Base-by-base conservation (phyloP, 2,113 vertebrate species). In the Ibidorhyncha struthersii region DNA sequence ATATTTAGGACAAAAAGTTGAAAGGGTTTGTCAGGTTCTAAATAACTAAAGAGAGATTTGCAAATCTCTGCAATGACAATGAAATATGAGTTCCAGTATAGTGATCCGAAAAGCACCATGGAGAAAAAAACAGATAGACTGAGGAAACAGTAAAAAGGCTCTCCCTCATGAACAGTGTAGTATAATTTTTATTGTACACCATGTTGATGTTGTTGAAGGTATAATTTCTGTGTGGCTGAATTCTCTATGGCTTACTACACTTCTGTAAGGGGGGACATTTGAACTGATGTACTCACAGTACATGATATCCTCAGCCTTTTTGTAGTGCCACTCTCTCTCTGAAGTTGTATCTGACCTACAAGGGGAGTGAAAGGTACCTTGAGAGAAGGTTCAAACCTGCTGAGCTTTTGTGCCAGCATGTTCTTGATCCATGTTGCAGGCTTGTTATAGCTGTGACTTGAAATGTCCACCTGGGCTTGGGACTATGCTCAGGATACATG, bases 1-100 rank as follows among this genome's bases (percentile, higher is more conserved):
- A 91, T 90, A 88, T 85, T 82, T 88, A 76, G 30, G 63, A 93
- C 73, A 90, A 80, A 89, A 93, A 94, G 14, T 49, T 95, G 58
- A 95, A 95, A 80, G 38, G 6, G 12, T 79, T 79, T 90, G 49
- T 89, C 61, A 49, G 23, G 17, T 93, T 74, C 49, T 69, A 84
- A 92, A 52, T 45, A 71, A 71, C 38, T 76, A 55, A 81, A 83
- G 23, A 45, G 45, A 89, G 12, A 59, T 82, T 40, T 91, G 9
- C 19, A 72, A 67, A 61, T 40, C 25, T 82, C 27, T 41, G 43
- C 56, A 65, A 47, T 49, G 12, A 34, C 89, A 63, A 18, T 56
- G 65, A 61, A 93, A 76, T 79, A 26, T 4, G 18, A 78, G 25
- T 76, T 91, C 21, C 14, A 71, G 10, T 23, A 66, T 8, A 56